Percentiles rank a stretch among this genome's conserved stretches.
Conservation (phyloP, 1,140 invertebrate species). For the Dinothrombium tinctorium region DNA sequence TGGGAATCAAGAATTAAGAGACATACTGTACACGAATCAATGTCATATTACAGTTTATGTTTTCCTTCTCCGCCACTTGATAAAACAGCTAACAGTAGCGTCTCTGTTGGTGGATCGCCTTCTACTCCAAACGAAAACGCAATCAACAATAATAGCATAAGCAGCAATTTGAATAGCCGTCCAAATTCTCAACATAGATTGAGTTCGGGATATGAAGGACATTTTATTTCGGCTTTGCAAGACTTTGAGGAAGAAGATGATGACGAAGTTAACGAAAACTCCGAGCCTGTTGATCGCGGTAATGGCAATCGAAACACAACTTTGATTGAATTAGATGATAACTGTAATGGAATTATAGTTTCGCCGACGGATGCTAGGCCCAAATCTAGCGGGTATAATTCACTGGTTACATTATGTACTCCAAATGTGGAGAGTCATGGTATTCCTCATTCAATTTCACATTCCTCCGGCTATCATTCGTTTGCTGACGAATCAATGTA, state of each 20-base stretch:
- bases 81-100: background rate
- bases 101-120: background rate
- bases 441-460: conserved; percentile 15
- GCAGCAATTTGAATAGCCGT: too few relatives aligned
- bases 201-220: too few relatives aligned
- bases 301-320: background rate
- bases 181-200: too few relatives aligned
- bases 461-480: conserved; percentile 16
- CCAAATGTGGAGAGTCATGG: conserved; percentile 12
- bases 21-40: conserved; percentile 10
- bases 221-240: background rate
- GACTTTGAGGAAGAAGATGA: background rate
- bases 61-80: conserved; percentile 8
- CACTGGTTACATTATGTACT: conserved; percentile 13
- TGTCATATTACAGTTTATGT: conserved; percentile 12
- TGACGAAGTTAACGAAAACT: background rate
- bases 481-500: conserved; percentile 14
- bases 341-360: background rate
- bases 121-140: background rate
- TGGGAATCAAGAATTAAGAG: conserved; percentile 5
- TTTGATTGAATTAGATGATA: conserved; percentile 1
- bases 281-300: background rate
- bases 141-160: too few relatives aligned
- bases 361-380: conserved; percentile 1
- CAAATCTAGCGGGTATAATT: conserved; percentile 10